Percentiles rank a stretch among this genome's conserved stretches.
Conservation (phyloP, 1,140 invertebrate genomes). For the Macrocentrus cingulum region DNA sequence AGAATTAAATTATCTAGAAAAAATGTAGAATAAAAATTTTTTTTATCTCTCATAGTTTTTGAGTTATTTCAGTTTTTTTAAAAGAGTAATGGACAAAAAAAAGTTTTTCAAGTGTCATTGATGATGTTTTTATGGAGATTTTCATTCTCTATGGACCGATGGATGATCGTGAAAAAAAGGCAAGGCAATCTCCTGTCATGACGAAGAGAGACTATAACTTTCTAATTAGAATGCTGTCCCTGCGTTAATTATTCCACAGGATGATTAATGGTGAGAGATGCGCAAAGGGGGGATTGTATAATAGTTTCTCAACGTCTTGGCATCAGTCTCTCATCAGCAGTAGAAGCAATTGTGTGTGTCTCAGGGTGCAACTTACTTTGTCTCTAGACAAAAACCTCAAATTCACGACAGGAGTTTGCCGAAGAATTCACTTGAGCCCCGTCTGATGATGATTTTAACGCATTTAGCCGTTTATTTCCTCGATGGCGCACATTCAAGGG, state of each 20-base stretch:
- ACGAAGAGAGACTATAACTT: constrained; percentile 38
- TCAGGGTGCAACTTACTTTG: neutral
- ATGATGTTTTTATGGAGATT: no score
- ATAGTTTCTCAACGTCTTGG: constrained; percentile 10
- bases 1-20: no score
- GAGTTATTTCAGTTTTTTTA: no score
- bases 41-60: no score
- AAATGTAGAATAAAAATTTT: no score
- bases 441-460: no score
- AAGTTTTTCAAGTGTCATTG: no score
- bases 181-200: constrained; percentile 24
- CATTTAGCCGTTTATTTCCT: no score
- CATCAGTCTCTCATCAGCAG: constrained; percentile 15
- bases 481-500: neutral
- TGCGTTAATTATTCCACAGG: constrained; percentile 38
- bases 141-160: constrained; percentile 17
- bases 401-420: neutral
- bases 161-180: constrained; percentile 16
- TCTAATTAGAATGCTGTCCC: constrained; percentile 41
- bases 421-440: no score
- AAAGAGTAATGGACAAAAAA: no score
- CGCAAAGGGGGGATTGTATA: constrained; percentile 6
- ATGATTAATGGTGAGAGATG: constrained; percentile 42
- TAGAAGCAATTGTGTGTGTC: constrained; percentile 19
- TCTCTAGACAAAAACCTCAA: neutral